Base-by-base conservation (phyloP, 2,113 vertebrate genomes). In the Pteronura brasiliensis region DNA sequence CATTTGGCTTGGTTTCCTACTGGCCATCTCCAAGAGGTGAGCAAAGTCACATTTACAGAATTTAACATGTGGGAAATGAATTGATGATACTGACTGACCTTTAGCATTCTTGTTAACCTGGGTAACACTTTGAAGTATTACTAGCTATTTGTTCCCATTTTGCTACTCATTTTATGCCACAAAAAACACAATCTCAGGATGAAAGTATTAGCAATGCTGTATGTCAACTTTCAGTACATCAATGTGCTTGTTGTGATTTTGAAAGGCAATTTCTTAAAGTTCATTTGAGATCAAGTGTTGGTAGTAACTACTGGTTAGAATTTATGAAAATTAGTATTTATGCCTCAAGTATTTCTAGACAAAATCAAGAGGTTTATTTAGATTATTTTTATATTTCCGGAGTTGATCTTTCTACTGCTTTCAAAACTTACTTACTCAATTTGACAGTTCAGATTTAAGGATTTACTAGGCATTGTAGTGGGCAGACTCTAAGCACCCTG, bases 271-370 rank as follows among this genome's bases (percentile, higher is more conserved):
- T 93, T 93, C 36, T 11, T 93, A 61, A 72, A 90, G 11, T 67
- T 88, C 8, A 80, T 57, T n/a, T 57, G 36, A 74, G 31, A 61
- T 44, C 29, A 79, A 17, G 15, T 90, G 72, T 67, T 34, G 3
- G 14, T 74, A 25, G 2, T 57, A 82, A 71, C 0, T 2, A 17
- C 20, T 65, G 72, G 69, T 39, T 76, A 76, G 7, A 81, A 77
- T 55, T 69, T 67, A 47, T 91, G 14, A 71, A 93, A 84, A 93
- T 91, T 83, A 42, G 17, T 93, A 55, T 71, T 86, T 95, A 44
- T 82, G 29, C 8, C 27, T 94, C 52, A 80, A 4, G 65, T 93
- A 72, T 34, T 72, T 95, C 34, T 63, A 88, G 55, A 83, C 21
- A 80, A 86, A 65, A 82, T 81, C 27, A 44, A 94, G 7, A 69